Conservation (phyloP, 2,797 vertebrate genomes). For the Eutrigla gurnardus region DNA sequence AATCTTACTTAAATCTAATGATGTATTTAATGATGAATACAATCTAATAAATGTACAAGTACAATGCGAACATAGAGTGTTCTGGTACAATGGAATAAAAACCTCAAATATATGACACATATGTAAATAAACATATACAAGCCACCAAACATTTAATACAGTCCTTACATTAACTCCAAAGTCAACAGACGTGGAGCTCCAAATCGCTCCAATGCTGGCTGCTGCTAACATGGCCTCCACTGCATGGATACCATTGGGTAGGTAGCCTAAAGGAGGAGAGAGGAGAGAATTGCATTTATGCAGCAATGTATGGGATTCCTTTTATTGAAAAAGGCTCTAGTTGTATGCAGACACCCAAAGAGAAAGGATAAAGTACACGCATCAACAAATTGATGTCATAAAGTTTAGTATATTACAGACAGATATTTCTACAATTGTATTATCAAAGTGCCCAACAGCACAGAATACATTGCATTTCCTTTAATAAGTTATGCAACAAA, state of each 20-base stretch:
- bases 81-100: not conserved
- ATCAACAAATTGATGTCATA: too few species aligned
- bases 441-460: not conserved
- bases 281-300: not conserved
- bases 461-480: not conserved
- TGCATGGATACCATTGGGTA: slow-evolving; percentile 91
- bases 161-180: slow-evolving; percentile 95
- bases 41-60: not conserved
- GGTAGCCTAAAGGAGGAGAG: slow-evolving; percentile 84
- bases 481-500: not conserved
- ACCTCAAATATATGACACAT: not conserved
- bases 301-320: not conserved
- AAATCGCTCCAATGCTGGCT: slow-evolving; percentile 95
- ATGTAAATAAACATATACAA: not conserved
- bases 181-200: slow-evolving; percentile 96
- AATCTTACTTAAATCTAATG: not conserved
- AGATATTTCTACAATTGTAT: not conserved
- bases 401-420: not conserved
- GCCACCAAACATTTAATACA: not conserved
- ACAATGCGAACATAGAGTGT: not conserved
- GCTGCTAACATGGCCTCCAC: slow-evolving; percentile 95
- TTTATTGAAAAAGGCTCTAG: not conserved
- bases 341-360: not conserved
- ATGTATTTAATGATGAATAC: too few species aligned
- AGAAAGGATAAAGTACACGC: not conserved